A percentile compares a stretch with the other conserved stretches of the same genome.
These are phyloP conservation scores for Boulengeromyrus knoepffleri DNA, from an alignment of 2,113 vertebrate genomes.

Conservation along the genomic window DNA sequence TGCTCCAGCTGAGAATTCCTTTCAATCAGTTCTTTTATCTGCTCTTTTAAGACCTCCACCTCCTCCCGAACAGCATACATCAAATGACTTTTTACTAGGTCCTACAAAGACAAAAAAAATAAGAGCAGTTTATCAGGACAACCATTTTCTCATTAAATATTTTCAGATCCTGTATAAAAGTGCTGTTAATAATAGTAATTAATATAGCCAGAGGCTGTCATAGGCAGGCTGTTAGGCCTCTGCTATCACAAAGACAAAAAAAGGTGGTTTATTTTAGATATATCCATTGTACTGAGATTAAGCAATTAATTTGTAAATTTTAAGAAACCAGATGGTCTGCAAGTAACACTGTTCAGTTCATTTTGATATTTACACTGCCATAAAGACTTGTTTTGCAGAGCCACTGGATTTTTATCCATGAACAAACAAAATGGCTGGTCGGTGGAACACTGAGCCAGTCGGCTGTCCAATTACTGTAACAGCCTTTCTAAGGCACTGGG, in stretches of 20 bases:
- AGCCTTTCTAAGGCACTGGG: background rate
- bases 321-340: background rate
- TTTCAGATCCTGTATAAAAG: background rate
- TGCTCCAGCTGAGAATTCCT: conserved; percentile 93
- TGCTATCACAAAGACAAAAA: background rate
- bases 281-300: background rate
- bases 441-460: background rate
- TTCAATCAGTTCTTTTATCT: conserved; percentile 92
- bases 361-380: background rate
- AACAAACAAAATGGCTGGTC: background rate
- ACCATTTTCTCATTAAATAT: background rate
- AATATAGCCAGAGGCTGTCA: background rate
- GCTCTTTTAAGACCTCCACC: conserved; percentile 91
- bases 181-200: background rate
- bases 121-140: background rate
- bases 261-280: background rate
- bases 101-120: conserved; percentile 45
- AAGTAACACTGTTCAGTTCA: background rate
- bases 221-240: background rate
- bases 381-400: background rate
- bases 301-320: background rate
- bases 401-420: background rate
- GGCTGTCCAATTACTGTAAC: background rate
- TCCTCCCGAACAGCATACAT: conserved; percentile 94
- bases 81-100: conserved; percentile 92